Evolutionary conservation across 2,113 vertebrate species (phyloP).

Genomic region (Trogon melanurus): DNA sequence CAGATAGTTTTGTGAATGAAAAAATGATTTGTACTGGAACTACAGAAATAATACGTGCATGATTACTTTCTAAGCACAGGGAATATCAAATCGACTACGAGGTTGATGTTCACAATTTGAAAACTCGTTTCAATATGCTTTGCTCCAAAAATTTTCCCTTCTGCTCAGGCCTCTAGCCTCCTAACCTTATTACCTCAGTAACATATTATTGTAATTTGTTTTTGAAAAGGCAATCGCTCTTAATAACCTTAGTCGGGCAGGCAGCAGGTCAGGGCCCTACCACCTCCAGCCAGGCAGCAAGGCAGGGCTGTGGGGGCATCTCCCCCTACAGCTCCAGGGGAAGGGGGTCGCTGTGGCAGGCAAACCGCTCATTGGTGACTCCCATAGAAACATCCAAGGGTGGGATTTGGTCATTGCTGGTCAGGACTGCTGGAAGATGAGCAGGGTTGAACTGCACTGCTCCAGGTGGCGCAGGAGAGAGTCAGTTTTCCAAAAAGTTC

Average conservation of each 20-base stretch:
- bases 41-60: neutral
- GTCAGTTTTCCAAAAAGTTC: neutral
- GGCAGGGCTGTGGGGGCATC: too few relatives aligned
- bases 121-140: neutral
- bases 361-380: neutral
- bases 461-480: too few relatives aligned
- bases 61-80: neutral
- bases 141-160: neutral
- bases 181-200: neutral
- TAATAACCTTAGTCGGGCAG: neutral
- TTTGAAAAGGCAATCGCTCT: neutral
- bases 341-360: neutral
- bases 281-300: neutral
- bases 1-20: neutral
- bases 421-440: neutral
- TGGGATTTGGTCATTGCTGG: neutral
- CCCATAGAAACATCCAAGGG: neutral
- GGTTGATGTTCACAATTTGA: neutral
- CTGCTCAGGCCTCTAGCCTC: neutral
- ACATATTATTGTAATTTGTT: neutral
- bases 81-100: neutral
- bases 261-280: neutral
- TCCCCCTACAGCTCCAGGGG: fast-evolving
- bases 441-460: neutral
- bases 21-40: neutral